Evolutionary conservation across 2,797 vertebrate genomes (phyloP).

Genomic region (Hipposideros larvatus): DNA sequence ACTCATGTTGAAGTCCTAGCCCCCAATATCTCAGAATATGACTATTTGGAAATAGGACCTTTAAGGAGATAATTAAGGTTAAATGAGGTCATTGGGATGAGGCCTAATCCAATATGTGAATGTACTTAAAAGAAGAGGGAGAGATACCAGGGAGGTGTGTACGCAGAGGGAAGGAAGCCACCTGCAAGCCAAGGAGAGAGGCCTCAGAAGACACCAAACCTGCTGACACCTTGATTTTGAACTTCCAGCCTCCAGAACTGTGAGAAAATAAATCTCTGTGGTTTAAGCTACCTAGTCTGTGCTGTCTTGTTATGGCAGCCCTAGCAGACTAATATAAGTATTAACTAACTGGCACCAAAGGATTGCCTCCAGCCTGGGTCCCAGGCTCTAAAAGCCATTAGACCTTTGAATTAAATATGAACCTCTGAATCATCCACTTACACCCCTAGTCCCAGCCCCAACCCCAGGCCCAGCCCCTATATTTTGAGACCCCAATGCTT

Average conservation of each 20-base stretch:
- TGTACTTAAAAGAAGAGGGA: neutral
- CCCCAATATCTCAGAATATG: neutral
- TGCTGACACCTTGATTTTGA: neutral
- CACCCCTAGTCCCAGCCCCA: neutral
- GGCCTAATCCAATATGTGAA: neutral
- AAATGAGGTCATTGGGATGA: neutral
- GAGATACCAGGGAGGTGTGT: neutral
- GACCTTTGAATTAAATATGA: neutral
- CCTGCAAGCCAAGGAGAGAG: neutral
- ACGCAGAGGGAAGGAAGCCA: neutral
- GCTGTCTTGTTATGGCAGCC: neutral
- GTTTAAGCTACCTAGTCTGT: neutral
- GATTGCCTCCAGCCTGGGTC: neutral
- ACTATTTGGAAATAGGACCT: neutral
- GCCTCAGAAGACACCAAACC: neutral
- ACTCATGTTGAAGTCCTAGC: neutral
- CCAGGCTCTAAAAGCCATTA: neutral
- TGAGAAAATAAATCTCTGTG: neutral
- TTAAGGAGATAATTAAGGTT: neutral
- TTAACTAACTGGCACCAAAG: neutral
- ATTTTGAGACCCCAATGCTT: neutral
- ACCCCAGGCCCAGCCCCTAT: neutral
- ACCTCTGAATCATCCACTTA: neutral
- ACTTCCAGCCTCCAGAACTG: neutral
- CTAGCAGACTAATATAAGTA: neutral